Percentiles rank a stretch among this genome's conserved stretches.
Conservation (phyloP, 2,797 vertebrate genomes). For the Limosa lapponica region DNA sequence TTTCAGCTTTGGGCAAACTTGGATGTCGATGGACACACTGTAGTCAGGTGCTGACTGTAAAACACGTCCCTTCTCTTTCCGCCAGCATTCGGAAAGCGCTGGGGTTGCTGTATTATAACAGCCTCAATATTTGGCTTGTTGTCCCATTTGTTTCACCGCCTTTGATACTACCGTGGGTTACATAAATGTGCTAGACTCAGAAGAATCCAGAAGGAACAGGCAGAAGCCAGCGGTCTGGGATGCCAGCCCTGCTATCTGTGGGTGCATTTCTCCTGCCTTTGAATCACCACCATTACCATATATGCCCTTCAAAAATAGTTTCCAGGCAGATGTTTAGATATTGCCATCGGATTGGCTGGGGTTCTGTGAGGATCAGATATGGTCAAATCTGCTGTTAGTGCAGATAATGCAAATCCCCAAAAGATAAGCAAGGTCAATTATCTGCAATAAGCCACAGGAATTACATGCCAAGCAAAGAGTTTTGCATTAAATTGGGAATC, state of each 20-base stretch:
- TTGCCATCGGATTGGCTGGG: background rate
- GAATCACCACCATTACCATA: conserved; percentile 8
- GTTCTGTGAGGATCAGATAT: conserved; percentile 24
- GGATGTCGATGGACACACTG: background rate
- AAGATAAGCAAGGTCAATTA: background rate
- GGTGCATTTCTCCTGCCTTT: background rate
- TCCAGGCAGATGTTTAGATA: conserved; percentile 45
- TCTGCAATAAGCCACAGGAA: background rate
- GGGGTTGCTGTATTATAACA: background rate
- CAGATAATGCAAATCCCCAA: conserved; percentile 57
- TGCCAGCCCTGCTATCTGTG: background rate
- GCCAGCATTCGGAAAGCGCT: background rate
- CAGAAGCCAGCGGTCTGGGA: background rate
- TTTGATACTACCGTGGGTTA: background rate
- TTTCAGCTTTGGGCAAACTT: background rate
- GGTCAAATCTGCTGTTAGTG: conserved; percentile 21
- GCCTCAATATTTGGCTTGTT: background rate
- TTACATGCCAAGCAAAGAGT: background rate
- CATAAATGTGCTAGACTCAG: background rate
- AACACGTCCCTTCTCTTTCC: background rate
- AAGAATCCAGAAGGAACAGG: background rate
- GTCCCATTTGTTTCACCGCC: background rate
- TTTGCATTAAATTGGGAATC: background rate
- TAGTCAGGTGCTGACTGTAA: background rate
- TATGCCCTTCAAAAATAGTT: conserved; percentile 33